These are phyloP conservation scores for Protomyctophum bolini DNA, from an alignment of 2,113 vertebrate genomes.

Conservation along the genomic window DNA sequence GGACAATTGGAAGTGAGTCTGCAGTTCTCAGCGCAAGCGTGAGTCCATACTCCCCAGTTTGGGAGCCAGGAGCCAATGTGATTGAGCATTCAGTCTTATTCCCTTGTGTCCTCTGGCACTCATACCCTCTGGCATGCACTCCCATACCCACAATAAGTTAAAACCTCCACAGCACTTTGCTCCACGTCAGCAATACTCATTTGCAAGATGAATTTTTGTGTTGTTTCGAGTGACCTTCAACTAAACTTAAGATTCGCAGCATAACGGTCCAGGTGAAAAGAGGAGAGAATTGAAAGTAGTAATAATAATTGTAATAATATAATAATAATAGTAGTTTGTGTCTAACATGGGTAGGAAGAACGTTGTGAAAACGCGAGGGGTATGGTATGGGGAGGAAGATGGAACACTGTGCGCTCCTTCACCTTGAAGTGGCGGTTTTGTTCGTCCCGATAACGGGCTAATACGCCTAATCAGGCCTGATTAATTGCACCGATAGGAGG, in stretches of 20 bases:
- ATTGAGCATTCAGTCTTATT: constrained; percentile 1
- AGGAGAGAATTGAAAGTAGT: not conserved
- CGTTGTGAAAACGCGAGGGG: constrained; percentile 1
- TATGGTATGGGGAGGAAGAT: constrained; percentile 19
- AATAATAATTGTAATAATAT: too few relatives aligned
- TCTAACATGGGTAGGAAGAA: not conserved
- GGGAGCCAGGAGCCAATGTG: constrained; percentile 14
- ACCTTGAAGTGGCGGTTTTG: constrained; percentile 56
- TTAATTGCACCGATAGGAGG: constrained; percentile 69
- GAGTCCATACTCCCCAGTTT: constrained; percentile 18
- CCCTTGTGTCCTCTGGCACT: not conserved
- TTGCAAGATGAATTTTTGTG: not conserved
- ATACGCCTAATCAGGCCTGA: constrained; percentile 69
- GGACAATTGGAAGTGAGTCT: too few relatives aligned
- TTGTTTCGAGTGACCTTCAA: not conserved
- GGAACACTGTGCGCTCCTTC: constrained; percentile 38
- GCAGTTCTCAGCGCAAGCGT: not conserved
- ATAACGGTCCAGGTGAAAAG: not conserved
- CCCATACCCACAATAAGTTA: not conserved
- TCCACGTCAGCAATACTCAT: not conserved
- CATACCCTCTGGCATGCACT: too few relatives aligned
- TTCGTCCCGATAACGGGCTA: constrained; percentile 62
- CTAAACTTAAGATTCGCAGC: not conserved
- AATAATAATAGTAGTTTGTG: not conserved
- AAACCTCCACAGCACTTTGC: not conserved